phyloP scores from a whole-genome alignment of 2,113 vertebrate genomes.

The Sinocyclocheilus anophthalmus region DNA sequence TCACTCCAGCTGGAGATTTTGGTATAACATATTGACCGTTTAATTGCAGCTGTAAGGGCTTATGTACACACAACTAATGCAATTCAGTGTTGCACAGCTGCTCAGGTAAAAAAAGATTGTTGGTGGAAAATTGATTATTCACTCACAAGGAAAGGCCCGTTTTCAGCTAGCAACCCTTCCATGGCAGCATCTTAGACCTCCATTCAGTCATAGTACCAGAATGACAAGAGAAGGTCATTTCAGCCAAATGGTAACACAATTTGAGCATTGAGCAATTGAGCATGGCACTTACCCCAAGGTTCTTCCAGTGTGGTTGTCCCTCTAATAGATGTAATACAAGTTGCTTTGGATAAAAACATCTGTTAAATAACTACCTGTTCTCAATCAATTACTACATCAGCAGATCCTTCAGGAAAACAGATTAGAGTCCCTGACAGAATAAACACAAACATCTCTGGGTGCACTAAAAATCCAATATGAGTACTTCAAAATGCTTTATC shows the following conservation, averaged over 20 bases:
- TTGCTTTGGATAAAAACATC: conserved; percentile 3
- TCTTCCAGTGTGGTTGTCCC: not conserved
- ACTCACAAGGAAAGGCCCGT: conserved; percentile 51
- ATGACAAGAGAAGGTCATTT: conserved; percentile 38
- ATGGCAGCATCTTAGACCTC: conserved; percentile 50
- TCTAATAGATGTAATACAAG: not conserved
- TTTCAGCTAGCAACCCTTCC: conserved; percentile 58
- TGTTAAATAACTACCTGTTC: not conserved
- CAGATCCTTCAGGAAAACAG: conserved; percentile 7
- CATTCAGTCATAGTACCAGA: conserved; percentile 52
- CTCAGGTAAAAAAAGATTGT: not conserved
- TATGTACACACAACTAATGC: conserved; percentile 49
- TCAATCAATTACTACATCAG: conserved; percentile 4
- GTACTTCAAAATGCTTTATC: conserved; percentile 4
- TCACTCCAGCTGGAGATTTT: conserved; percentile 53
- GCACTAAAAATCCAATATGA: conserved; percentile 7
- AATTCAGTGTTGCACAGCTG: conserved; percentile 37
- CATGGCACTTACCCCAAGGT: not conserved
- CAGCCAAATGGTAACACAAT: not conserved
- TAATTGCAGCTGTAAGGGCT: conserved; percentile 55
- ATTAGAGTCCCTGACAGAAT: not conserved
- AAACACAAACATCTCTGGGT: not conserved
- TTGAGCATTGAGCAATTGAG: not conserved
- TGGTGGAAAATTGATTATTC: not conserved
- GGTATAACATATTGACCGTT: conserved; percentile 52